Evolutionary conservation across 2,888 invertebrate genomes (phyloP).

Genomic region (Adelphocoris suturalis): DNA sequence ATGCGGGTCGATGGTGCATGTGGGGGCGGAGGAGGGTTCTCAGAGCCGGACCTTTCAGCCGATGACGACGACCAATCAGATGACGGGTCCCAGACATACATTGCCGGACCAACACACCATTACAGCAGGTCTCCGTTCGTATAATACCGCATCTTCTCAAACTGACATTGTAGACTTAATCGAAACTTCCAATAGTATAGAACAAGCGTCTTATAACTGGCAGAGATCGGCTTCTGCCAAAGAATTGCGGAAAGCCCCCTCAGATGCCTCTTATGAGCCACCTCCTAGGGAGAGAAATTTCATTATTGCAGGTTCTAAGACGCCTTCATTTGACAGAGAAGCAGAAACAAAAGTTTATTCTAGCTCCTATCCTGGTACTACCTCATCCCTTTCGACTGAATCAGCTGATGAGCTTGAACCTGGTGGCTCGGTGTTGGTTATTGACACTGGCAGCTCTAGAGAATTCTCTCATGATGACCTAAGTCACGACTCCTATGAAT

Average conservation of each 20-base stretch:
- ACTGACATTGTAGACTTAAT: conserved; percentile 76
- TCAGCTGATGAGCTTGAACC: conserved; percentile 84
- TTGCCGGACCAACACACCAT: conserved; percentile 73
- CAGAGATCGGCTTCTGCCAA: conserved; percentile 90
- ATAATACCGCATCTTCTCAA: conserved; percentile 75
- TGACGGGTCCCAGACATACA: conserved; percentile 69
- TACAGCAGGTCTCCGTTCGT: conserved; percentile 75
- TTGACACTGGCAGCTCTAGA: conserved; percentile 76
- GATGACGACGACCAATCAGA: conserved; percentile 81
- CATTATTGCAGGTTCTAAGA: conserved; percentile 82
- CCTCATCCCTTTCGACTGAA: conserved; percentile 84
- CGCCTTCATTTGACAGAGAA: conserved; percentile 83
- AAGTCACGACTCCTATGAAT: conserved; percentile 92
- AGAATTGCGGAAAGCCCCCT: conserved; percentile 81
- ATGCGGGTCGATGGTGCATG: conserved; percentile 81
- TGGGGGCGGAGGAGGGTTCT: conserved; percentile 76
- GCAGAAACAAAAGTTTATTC: conserved; percentile 88
- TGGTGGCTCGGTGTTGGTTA: conserved; percentile 79
- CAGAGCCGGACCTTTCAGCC: conserved; percentile 80
- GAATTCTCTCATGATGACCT: conserved; percentile 88
- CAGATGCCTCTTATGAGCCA: conserved; percentile 74
- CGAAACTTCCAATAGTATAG: conserved; percentile 63
- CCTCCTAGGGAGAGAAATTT: conserved; percentile 85
- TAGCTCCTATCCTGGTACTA: conserved; percentile 90
- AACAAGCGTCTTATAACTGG: conserved; percentile 81